Evolutionary conservation across 2,113 vertebrate genomes (phyloP).

Genomic region (Hippocampus comes): DNA sequence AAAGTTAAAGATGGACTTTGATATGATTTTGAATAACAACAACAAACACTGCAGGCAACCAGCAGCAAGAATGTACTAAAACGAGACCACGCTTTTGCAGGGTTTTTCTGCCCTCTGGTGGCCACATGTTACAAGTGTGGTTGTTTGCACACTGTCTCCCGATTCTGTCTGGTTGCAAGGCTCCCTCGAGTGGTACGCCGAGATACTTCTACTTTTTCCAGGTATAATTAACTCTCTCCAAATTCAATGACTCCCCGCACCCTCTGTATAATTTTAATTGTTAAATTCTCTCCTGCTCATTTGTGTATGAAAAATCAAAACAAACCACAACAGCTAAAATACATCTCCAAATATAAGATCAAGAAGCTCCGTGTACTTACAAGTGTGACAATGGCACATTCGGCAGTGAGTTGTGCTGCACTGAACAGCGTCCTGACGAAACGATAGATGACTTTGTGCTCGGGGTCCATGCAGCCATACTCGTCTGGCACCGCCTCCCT

Average conservation of each 20-base stretch:
- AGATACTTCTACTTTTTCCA: too few relatives aligned
- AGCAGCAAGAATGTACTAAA: not conserved
- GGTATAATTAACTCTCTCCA: too few relatives aligned
- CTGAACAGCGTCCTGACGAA: constrained; percentile 97
- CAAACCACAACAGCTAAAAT: not conserved
- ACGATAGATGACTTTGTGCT: constrained; percentile 98
- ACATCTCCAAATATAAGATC: not conserved
- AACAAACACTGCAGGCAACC: not conserved
- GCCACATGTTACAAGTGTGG: not conserved
- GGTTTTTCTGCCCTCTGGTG: constrained; percentile 76
- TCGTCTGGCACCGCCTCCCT: constrained; percentile 92
- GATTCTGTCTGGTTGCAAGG: too few relatives aligned
- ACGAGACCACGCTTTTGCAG: not conserved
- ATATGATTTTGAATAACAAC: not conserved
- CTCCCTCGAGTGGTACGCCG: too few relatives aligned
- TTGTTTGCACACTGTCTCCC: not conserved
- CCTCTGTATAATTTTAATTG: too few relatives aligned
- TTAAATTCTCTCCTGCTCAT: too few relatives aligned
- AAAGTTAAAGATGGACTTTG: too few relatives aligned
- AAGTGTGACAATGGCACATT: constrained; percentile 98
- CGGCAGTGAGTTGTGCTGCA: constrained; percentile 95
- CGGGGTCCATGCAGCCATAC: constrained; percentile 87
- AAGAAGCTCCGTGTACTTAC: constrained; percentile 70
- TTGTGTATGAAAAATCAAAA: too few relatives aligned
- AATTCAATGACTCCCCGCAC: too few relatives aligned